phyloP scores from a whole-genome alignment of 53 echinoderm and acorn worm genomes.

The Pentamera pediparva region DNA sequence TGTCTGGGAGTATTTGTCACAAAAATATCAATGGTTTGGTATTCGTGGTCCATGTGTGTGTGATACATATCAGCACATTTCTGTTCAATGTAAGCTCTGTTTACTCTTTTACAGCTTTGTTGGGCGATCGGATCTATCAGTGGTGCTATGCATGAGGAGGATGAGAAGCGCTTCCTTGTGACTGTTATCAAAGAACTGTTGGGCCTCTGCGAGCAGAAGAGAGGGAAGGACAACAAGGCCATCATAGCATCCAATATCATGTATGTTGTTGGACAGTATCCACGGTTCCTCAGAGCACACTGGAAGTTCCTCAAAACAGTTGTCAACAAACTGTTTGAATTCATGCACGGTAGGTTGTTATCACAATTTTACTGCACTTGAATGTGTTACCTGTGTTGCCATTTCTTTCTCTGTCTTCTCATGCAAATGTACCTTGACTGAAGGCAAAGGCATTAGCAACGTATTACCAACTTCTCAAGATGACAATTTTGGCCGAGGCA shows the following conservation, averaged over 20 bases:
- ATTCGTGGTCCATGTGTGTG: background rate
- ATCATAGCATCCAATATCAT: slow-evolving; percentile 99
- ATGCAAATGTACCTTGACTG: no score
- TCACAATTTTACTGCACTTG: no score
- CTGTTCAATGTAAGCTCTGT: background rate
- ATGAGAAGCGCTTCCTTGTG: slow-evolving; percentile 94
- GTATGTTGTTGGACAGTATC: slow-evolving; percentile 99
- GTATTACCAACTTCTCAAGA: background rate
- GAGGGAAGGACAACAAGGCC: slow-evolving; percentile 99
- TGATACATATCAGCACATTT: background rate
- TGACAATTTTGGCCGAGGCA: no score
- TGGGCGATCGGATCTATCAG: slow-evolving; percentile 99
- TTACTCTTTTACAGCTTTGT: slow-evolving; percentile 56
- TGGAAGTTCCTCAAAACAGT: slow-evolving; percentile 99
- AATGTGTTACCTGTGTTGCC: no score
- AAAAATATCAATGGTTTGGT: no score
- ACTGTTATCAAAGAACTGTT: slow-evolving; percentile 95
- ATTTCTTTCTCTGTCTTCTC: no score
- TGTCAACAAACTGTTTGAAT: slow-evolving; percentile 98
- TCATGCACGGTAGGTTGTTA: slow-evolving; percentile 91
- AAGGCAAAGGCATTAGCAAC: no score
- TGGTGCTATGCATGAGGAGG: slow-evolving; percentile 99
- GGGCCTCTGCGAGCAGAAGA: slow-evolving; percentile 93
- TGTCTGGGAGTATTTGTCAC: no score
- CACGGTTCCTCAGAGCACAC: slow-evolving; percentile 90